phyloP scores from a whole-genome alignment of 2,888 invertebrate species.

The Laspeyria flexula region DNA sequence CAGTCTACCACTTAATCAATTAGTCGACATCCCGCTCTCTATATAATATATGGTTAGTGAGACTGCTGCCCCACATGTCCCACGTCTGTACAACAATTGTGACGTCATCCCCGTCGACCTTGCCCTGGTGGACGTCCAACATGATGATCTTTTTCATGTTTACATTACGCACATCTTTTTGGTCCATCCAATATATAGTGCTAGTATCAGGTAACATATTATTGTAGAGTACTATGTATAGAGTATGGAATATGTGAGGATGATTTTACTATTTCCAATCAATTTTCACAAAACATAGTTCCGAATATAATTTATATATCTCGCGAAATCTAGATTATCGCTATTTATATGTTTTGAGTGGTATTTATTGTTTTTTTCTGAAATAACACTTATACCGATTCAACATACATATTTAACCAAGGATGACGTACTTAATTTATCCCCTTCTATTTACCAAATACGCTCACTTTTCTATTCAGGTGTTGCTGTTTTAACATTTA shows the following conservation, averaged over 20 bases:
- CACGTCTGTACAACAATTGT: constrained; percentile 67
- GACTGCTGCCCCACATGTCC: constrained; percentile 67
- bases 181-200: constrained; percentile 23
- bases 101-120: constrained; percentile 76
- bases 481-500: too few relatives aligned
- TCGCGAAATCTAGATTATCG: too few relatives aligned
- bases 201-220: too few relatives aligned
- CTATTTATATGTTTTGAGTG: too few relatives aligned
- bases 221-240: neutral
- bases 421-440: constrained; percentile 42
- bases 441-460: constrained; percentile 16
- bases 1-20: constrained; percentile 73
- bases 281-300: too few relatives aligned
- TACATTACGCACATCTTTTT: constrained; percentile 64
- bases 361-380: too few relatives aligned
- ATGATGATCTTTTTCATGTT: constrained; percentile 65
- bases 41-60: constrained; percentile 26
- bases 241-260: too few relatives aligned
- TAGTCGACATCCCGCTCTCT: constrained; percentile 60
- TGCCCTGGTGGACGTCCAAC: constrained; percentile 62
- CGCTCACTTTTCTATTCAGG: neutral
- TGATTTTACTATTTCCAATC: too few relatives aligned
- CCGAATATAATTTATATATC: too few relatives aligned
- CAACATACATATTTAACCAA: neutral
- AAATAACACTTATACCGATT: too few relatives aligned